Percentiles rank a stretch among this genome's conserved stretches.
phyloP scores from a whole-genome alignment of 1,140 invertebrate genomes.

The Drosophila tani region DNA sequence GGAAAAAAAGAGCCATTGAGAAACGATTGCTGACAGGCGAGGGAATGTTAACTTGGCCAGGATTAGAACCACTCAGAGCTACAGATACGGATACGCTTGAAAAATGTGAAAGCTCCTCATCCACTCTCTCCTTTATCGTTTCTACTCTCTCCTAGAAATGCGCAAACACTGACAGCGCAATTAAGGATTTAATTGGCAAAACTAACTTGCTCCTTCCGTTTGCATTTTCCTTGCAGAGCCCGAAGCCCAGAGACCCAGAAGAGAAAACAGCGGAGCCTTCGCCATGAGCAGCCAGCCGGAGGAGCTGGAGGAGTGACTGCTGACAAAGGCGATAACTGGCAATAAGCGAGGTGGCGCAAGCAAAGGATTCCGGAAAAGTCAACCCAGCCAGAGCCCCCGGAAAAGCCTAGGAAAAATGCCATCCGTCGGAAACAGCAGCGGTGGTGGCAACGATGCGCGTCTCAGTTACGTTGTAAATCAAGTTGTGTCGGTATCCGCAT shows the following conservation, averaged over 20 bases:
- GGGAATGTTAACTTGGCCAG: conserved; percentile 39
- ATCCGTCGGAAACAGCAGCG: conserved; percentile 74
- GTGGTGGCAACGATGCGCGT: conserved; percentile 66
- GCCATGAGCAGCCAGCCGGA: conserved; percentile 41
- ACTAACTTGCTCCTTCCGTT: conserved; percentile 55
- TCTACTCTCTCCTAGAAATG: neutral
- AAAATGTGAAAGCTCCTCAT: conserved; percentile 55
- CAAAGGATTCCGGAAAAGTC: conserved; percentile 55
- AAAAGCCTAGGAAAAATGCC: conserved; percentile 66
- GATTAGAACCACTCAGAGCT: conserved; percentile 47
- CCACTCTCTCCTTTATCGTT: too few relatives aligned
- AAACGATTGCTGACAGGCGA: conserved; percentile 77
- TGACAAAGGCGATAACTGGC: conserved; percentile 48
- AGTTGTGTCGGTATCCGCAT: conserved; percentile 42
- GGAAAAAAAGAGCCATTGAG: conserved; percentile 75
- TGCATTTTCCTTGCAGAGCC: conserved; percentile 30
- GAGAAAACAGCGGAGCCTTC: conserved; percentile 31
- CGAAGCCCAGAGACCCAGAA: neutral
- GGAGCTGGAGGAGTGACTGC: conserved; percentile 35
- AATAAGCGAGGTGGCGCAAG: conserved; percentile 23
- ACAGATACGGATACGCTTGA: conserved; percentile 38
- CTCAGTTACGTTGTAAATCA: conserved; percentile 81
- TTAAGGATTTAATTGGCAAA: conserved; percentile 75
- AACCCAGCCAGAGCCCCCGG: neutral
- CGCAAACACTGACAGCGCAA: conserved; percentile 62